These are phyloP conservation scores for Gnathonemus echidnorhynchus DNA, from an alignment of 2,113 vertebrate genomes.

Conservation along the genomic window DNA sequence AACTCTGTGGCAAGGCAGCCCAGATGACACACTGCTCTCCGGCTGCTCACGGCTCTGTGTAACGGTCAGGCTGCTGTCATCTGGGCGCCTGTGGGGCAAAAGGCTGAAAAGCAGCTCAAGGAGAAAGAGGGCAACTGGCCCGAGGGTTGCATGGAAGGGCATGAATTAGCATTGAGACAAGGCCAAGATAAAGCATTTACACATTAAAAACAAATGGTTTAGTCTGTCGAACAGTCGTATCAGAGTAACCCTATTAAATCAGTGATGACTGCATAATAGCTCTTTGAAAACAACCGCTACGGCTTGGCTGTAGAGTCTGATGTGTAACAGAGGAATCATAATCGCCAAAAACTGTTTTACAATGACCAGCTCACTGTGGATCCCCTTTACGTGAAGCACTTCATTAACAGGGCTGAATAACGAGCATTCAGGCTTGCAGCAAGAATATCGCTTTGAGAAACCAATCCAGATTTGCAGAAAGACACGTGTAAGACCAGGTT, in stretches of 20 bases:
- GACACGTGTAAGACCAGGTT: slow-evolving; percentile 55
- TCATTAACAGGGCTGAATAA: slow-evolving; percentile 92
- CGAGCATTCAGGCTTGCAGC: slow-evolving; percentile 70
- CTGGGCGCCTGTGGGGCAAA: not conserved
- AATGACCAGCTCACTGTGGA: not conserved
- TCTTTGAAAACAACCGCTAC: not conserved
- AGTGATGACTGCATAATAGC: not conserved
- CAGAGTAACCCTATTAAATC: not conserved
- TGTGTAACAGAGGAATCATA: not conserved
- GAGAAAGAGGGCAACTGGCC: not conserved
- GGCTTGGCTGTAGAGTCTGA: not conserved
- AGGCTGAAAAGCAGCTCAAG: not conserved
- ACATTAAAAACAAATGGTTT: not conserved
- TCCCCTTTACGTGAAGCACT: slow-evolving; percentile 73
- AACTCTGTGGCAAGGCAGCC: not conserved
- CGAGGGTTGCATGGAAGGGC: not conserved
- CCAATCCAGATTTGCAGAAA: slow-evolving; percentile 63
- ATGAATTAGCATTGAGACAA: not conserved
- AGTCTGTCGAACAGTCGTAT: not conserved
- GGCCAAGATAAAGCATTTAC: not conserved
- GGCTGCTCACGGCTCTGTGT: not conserved
- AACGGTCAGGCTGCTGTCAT: not conserved
- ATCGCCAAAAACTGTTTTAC: not conserved
- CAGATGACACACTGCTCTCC: not conserved
- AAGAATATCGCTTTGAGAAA: slow-evolving; percentile 49